A percentile compares a stretch with the other conserved stretches of the same genome.
Conservation (phyloP, 1,140 invertebrate genomes). For the Drosophila trapezifrons region DNA sequence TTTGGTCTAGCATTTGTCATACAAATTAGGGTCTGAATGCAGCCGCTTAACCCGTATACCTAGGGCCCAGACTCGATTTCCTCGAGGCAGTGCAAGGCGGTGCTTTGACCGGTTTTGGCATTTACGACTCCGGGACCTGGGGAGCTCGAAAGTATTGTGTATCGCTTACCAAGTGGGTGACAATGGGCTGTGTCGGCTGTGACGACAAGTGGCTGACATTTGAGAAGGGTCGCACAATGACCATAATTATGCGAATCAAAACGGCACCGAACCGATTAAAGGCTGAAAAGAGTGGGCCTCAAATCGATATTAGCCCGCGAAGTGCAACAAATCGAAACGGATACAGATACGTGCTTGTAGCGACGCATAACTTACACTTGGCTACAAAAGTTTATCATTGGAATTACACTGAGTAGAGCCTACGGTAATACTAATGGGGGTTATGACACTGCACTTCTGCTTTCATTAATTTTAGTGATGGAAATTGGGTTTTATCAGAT, state of each 20-base stretch:
- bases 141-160: not conserved
- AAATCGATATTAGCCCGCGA: slow-evolving; percentile 22
- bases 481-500: too few species aligned
- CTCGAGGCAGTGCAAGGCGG: slow-evolving; percentile 27
- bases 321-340: slow-evolving; percentile 31
- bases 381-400: not conserved
- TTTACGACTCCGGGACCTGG: slow-evolving; percentile 10
- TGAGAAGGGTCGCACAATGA: slow-evolving; percentile 9
- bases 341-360: slow-evolving; percentile 18
- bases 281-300: not conserved
- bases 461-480: too few species aligned
- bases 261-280: slow-evolving; percentile 8
- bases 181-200: slow-evolving; percentile 15
- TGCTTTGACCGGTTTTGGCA: slow-evolving; percentile 33
- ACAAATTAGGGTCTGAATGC: slow-evolving; percentile 24
- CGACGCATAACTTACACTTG: slow-evolving; percentile 21
- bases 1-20: slow-evolving; percentile 5
- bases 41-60: slow-evolving; percentile 6
- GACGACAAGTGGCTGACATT: slow-evolving; percentile 44
- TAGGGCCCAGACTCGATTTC: not conserved
- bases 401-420: not conserved
- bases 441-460: too few species aligned
- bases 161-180: slow-evolving; percentile 15
- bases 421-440: not conserved
- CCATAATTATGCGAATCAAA: slow-evolving; percentile 36